Evolutionary conservation across 2,888 invertebrate species (phyloP).

Genomic region (Sminthurides aquaticus): DNA sequence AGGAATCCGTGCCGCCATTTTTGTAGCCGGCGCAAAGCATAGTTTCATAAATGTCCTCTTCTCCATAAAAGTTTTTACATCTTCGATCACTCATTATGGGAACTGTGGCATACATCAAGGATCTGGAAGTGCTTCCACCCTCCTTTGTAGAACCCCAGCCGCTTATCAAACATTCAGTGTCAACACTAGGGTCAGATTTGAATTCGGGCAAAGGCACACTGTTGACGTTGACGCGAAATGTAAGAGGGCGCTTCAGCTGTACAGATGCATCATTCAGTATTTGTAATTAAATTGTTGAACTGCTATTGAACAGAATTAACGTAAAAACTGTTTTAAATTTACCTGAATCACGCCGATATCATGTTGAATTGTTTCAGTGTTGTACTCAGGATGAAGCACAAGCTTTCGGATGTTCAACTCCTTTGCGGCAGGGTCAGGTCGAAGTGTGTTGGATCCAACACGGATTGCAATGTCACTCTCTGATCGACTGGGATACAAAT

Average conservation of each 20-base stretch:
- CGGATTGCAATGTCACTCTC: slow-evolving; percentile 34
- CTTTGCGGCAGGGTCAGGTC: slow-evolving; percentile 21
- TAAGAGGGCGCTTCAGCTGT: slow-evolving; percentile 29
- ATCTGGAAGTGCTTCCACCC: slow-evolving; percentile 35
- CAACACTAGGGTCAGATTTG: slow-evolving; percentile 21
- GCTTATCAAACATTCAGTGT: slow-evolving; percentile 28
- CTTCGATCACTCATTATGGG: slow-evolving; percentile 36
- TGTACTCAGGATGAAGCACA: slow-evolving; percentile 35
- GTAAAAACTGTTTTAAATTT: not conserved
- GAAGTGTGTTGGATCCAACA: slow-evolving; percentile 37
- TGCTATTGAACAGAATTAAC: not conserved
- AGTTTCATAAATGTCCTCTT: slow-evolving; percentile 37
- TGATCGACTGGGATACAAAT: slow-evolving; percentile 23
- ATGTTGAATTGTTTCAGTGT: slow-evolving; percentile 33
- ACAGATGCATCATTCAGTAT: not conserved
- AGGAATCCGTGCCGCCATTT: slow-evolving; percentile 38
- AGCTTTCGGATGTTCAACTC: slow-evolving; percentile 30
- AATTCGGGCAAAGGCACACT: slow-evolving; percentile 34
- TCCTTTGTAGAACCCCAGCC: slow-evolving; percentile 40
- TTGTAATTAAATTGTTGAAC: no score
- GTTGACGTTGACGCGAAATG: slow-evolving; percentile 32
- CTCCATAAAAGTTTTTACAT: slow-evolving; percentile 37
- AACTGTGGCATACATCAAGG: slow-evolving; percentile 38
- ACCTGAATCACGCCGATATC: slow-evolving; percentile 38
- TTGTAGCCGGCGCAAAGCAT: slow-evolving; percentile 40